Evolutionary conservation across 2,113 vertebrate genomes (phyloP).

Genomic region (Suricata suricatta): DNA sequence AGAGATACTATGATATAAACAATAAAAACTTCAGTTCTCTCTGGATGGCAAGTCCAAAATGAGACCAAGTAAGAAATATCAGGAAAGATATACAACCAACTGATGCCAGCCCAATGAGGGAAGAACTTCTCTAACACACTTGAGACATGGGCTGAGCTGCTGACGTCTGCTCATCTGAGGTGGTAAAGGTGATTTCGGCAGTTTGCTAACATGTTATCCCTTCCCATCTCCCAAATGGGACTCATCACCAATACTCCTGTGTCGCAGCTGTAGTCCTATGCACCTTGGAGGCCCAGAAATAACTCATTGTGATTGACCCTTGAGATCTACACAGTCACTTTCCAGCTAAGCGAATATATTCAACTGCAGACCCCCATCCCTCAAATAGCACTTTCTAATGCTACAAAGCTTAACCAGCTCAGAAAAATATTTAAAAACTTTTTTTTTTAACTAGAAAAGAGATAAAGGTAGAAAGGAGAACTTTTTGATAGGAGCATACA

Average conservation of each 20-base stretch:
- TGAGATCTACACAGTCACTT: background rate
- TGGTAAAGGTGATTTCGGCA: background rate
- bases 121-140: background rate
- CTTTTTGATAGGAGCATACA: background rate
- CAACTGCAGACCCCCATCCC: background rate
- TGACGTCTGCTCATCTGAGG: background rate
- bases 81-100: background rate
- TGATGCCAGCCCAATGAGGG: background rate
- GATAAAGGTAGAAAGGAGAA: background rate
- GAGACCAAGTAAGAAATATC: background rate
- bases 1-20: background rate
- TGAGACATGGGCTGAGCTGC: background rate
- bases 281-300: background rate
- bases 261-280: accelerated
- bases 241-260: background rate
- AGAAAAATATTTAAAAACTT: background rate
- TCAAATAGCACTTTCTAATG: background rate
- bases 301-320: background rate
- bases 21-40: background rate
- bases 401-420: background rate
- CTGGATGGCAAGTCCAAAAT: background rate
- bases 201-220: background rate
- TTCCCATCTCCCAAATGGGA: background rate
- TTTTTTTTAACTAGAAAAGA: background rate
- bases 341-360: background rate